These are phyloP conservation scores for Thunnus maccoyii DNA, from an alignment of 2,113 vertebrate genomes.

Conservation along the genomic window DNA sequence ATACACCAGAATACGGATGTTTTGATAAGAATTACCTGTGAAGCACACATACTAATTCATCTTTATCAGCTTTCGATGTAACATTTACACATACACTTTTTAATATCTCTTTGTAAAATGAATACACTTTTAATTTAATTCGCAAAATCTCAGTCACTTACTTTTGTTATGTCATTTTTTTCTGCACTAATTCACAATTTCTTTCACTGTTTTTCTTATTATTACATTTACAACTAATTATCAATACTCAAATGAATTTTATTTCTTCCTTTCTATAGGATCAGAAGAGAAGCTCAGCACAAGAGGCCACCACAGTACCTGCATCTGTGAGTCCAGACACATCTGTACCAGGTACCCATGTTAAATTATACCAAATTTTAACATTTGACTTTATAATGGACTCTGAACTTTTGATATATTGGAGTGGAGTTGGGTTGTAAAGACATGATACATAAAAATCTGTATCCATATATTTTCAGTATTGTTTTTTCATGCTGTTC, in stretches of 20 bases:
- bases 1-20: no score
- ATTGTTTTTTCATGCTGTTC: no score
- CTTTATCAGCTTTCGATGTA: background rate
- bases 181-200: background rate
- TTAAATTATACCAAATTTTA: background rate
- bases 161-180: background rate
- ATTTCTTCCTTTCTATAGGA: constrained; percentile 61
- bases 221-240: background rate
- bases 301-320: constrained; percentile 73
- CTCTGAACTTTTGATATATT: background rate
- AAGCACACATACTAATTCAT: background rate
- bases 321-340: constrained; percentile 81
- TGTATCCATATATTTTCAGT: no score
- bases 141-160: background rate
- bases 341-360: constrained; percentile 81
- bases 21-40: background rate
- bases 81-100: background rate
- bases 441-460: background rate
- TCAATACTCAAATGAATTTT: background rate
- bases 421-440: background rate
- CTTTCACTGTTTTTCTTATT: background rate
- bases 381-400: background rate
- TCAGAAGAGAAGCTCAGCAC: constrained; percentile 76
- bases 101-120: background rate
- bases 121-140: background rate